Evolutionary conservation across 1,140 invertebrate genomes (phyloP).

Genomic region (Trachelipus rathkii): DNA sequence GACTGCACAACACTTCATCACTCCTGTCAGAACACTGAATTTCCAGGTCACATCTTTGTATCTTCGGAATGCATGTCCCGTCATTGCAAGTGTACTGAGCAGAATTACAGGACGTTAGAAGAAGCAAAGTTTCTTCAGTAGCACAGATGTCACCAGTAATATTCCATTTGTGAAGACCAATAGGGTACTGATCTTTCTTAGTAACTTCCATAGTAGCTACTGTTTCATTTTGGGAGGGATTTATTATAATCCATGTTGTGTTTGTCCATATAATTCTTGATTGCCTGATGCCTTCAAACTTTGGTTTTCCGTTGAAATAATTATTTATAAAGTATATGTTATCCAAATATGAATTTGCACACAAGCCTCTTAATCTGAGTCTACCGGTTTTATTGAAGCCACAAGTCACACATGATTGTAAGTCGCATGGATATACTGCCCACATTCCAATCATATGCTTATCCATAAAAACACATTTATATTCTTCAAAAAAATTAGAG

Average conservation of each 20-base stretch:
- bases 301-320: constrained; percentile 30
- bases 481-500: not conserved
- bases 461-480: constrained; percentile 34
- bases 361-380: constrained; percentile 36
- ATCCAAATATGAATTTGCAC: constrained; percentile 31
- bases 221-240: constrained; percentile 20
- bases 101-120: constrained; percentile 32
- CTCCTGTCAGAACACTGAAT: constrained; percentile 56
- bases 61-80: constrained; percentile 46
- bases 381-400: constrained; percentile 25
- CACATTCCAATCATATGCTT: constrained; percentile 27
- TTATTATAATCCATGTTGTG: constrained; percentile 33
- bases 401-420: constrained; percentile 37
- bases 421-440: constrained; percentile 32
- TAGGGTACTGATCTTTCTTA: constrained; percentile 30
- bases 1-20: constrained; percentile 47
- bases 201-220: constrained; percentile 31
- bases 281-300: constrained; percentile 34
- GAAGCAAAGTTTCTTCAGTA: not conserved
- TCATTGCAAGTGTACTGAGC: constrained; percentile 47
- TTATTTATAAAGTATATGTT: constrained; percentile 28
- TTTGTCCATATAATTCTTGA: constrained; percentile 35
- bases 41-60: constrained; percentile 53
- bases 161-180: constrained; percentile 37
- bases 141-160: constrained; percentile 37